Percentiles rank a stretch among this genome's conserved stretches.
Evolutionary conservation across 2,888 invertebrate genomes (phyloP).

Genomic region (Drosophila rellima): DNA sequence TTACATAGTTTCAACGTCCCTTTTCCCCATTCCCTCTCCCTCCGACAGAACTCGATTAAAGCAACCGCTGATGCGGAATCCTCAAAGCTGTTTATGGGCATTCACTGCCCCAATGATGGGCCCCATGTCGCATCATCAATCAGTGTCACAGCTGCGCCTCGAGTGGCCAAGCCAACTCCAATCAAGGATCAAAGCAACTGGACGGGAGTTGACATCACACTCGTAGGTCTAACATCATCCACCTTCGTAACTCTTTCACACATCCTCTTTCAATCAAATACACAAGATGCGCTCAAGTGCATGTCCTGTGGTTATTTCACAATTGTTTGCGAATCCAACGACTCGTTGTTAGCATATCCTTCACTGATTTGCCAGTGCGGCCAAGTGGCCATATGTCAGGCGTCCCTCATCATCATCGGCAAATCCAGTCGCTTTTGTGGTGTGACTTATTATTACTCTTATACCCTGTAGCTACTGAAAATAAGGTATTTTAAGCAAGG

Average conservation of each 20-base stretch:
- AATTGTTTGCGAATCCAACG: slow-evolving; percentile 54
- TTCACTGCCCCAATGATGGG: slow-evolving; percentile 9
- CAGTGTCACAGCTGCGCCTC: slow-evolving; percentile 68
- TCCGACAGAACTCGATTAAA: slow-evolving; percentile 65
- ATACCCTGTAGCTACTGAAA: slow-evolving; percentile 9
- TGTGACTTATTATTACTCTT: slow-evolving; percentile 33
- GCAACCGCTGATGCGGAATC: slow-evolving; percentile 69
- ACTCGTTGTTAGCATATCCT: slow-evolving; percentile 65
- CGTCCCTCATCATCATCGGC: slow-evolving; percentile 36
- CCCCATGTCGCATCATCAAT: slow-evolving; percentile 63
- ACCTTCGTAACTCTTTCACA: slow-evolving; percentile 48
- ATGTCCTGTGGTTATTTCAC: slow-evolving; percentile 77
- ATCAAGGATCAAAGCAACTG: slow-evolving; percentile 80
- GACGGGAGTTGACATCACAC: slow-evolving; percentile 9
- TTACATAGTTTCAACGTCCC: slow-evolving; percentile 53
- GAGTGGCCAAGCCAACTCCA: slow-evolving; percentile 56
- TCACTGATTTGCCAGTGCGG: slow-evolving; percentile 38
- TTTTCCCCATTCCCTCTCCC: background rate
- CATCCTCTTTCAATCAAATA: slow-evolving; percentile 67
- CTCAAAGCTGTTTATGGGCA: slow-evolving; percentile 54
- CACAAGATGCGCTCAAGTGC: slow-evolving; percentile 72
- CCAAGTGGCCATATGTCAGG: slow-evolving; percentile 74
- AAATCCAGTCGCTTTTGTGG: slow-evolving; percentile 31
- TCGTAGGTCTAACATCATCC: slow-evolving; percentile 10
- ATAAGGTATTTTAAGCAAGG: background rate